Base-by-base conservation (phyloP, 2,113 vertebrate genomes). In the Antennarius striatus region DNA sequence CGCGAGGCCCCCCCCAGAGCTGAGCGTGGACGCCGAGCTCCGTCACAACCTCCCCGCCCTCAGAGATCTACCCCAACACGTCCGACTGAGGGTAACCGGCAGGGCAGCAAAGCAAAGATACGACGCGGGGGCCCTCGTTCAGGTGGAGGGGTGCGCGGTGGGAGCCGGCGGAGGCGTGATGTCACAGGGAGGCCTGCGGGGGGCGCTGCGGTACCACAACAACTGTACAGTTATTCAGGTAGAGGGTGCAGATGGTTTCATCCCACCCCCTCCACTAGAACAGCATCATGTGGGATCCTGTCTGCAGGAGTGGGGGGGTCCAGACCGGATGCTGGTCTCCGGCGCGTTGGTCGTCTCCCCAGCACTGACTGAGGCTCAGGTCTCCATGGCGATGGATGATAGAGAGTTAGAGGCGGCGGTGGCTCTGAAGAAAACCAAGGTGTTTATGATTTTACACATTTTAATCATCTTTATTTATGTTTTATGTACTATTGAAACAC, bases 191-290 rank as follows among this genome's bases (percentile, higher is more conserved):
- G 91, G 81, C 64, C 84, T 94, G 59, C 91, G 87, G 67, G 93
- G 92, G 89, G 83, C 83, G 45, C 73, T 91, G 51, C 45, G 84
- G 59, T 63, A 92, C 43, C 81, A 92, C 84, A 94, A 92, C 77
- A 93, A 93, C 80, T 94, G 94, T 60, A 86, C 89, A 55, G 16
- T 56, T 16, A 63, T 92, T 63, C 87, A 92, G 93, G 94, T 93
- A 52, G 13, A 17, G 22, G 22, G 22, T 1, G 22, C 22, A 22
- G 22, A 22, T 22, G 22, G 22, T 22, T 22, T 22, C 22, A 22
- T 22, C 22, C 22, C 22, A 22, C 22, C 22, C 22, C 22, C 22
- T 22, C 22, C 22, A 22, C 22, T 22, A 36, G 32, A 36, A 7
- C 32, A 36, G 32, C 32, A 43, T 10, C 39, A 4, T 10, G 29